Percentiles rank a stretch among this genome's conserved stretches.
Evolutionary conservation across 2,888 invertebrate species (phyloP).

Genomic region (Morinoia aosen): DNA sequence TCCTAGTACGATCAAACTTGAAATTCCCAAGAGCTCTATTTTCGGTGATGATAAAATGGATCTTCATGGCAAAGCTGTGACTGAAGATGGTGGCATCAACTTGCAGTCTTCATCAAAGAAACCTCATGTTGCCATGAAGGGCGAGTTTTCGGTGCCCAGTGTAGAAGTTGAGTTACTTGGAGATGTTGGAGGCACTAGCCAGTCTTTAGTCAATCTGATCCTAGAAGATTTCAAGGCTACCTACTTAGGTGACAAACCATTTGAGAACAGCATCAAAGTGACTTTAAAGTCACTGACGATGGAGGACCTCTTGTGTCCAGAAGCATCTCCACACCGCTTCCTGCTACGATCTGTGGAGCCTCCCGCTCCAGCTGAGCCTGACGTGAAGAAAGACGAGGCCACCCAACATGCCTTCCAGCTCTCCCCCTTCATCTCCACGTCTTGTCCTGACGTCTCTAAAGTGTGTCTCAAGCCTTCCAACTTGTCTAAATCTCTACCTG

Average conservation of each 20-base stretch:
- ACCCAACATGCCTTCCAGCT: background rate
- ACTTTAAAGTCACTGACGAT: slow-evolving; percentile 88
- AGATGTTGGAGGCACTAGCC: slow-evolving; percentile 62
- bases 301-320: slow-evolving; percentile 87
- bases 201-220: slow-evolving; percentile 82
- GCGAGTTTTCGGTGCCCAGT: slow-evolving; percentile 65
- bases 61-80: background rate
- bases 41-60: background rate
- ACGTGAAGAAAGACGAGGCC: slow-evolving; percentile 26
- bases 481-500: slow-evolving; percentile 59
- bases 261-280: slow-evolving; percentile 78
- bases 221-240: slow-evolving; percentile 86
- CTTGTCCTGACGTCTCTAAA: slow-evolving; percentile 60
- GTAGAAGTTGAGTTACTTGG: slow-evolving; percentile 67
- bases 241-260: slow-evolving; percentile 79
- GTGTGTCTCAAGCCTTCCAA: background rate
- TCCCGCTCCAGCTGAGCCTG: slow-evolving; percentile 71
- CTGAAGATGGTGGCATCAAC: background rate
- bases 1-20: background rate
- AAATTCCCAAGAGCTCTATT: background rate
- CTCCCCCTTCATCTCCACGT: slow-evolving; percentile 62
- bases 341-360: slow-evolving; percentile 81
- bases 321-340: slow-evolving; percentile 82
- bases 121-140: slow-evolving; percentile 32
- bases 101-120: background rate